These are phyloP conservation scores for Alligator sinensis DNA, from an alignment of 2,113 vertebrate species.

Conservation along the genomic window DNA sequence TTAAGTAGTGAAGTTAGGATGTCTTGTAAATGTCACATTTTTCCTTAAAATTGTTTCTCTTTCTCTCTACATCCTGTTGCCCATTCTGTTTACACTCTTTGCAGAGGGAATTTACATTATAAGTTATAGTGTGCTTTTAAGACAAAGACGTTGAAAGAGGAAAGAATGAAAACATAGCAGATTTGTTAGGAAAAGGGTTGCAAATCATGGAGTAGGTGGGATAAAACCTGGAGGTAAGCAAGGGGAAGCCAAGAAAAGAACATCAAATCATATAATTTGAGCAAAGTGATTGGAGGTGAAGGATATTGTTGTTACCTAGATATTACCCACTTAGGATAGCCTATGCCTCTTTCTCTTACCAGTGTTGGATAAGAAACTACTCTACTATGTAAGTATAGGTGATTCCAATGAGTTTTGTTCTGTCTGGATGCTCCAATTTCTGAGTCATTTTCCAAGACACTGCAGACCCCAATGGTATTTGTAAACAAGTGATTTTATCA, in stretches of 20 bases:
- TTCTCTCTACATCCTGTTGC: not conserved
- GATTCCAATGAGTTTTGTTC: not conserved
- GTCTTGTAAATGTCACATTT: not conserved
- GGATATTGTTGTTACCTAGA: not conserved
- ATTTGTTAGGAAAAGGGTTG: not conserved
- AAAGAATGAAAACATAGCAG: not conserved
- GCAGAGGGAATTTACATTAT: not conserved
- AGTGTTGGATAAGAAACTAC: not conserved
- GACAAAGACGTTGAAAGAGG: not conserved
- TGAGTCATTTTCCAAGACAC: not conserved
- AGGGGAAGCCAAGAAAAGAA: not conserved
- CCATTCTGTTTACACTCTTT: not conserved
- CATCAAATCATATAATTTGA: not conserved
- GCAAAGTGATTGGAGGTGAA: not conserved
- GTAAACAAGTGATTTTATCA: not conserved
- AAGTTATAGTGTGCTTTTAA: not conserved
- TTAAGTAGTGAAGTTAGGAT: not conserved
- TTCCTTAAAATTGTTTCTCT: not conserved
- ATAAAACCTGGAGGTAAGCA: not conserved
- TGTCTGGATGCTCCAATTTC: not conserved
- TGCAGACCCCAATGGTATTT: not conserved
- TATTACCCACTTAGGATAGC: not conserved
- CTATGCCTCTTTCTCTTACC: not conserved
- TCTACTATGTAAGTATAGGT: not conserved
- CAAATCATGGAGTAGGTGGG: not conserved